Evolutionary conservation across 1,140 invertebrate genomes (phyloP).

Genomic region (Euura saliciscinereae): DNA sequence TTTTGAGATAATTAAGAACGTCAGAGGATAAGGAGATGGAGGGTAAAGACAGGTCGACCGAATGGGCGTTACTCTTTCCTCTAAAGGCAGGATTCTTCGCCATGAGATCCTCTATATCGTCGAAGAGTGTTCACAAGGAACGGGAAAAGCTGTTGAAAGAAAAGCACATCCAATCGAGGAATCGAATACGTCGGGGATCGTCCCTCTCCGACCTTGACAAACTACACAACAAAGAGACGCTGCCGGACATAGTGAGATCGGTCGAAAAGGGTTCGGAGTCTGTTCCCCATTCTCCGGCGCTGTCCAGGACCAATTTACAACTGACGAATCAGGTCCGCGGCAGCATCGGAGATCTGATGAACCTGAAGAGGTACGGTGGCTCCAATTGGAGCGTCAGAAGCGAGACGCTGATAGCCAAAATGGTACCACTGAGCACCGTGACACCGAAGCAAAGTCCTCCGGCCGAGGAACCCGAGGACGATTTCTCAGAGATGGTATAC

Average conservation of each 20-base stretch:
- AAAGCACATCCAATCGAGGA: constrained; percentile 42
- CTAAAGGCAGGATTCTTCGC: constrained; percentile 65
- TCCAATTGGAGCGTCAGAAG: constrained; percentile 70
- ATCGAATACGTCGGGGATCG: constrained; percentile 70
- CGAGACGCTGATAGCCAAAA: constrained; percentile 71
- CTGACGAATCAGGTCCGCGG: constrained; percentile 62
- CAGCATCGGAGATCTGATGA: constrained; percentile 81
- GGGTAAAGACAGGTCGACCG: constrained; percentile 54
- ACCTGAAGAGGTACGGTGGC: constrained; percentile 72
- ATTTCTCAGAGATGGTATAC: constrained; percentile 52
- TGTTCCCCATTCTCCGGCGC: constrained; percentile 61
- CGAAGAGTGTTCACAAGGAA: constrained; percentile 45
- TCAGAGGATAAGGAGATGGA: constrained; percentile 36
- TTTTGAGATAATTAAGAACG: constrained; percentile 1
- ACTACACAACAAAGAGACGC: constrained; percentile 48
- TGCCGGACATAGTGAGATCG: constrained; percentile 60
- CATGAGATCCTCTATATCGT: constrained; percentile 62
- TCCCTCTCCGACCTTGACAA: constrained; percentile 76
- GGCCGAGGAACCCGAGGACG: constrained; percentile 44
- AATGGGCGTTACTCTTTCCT: constrained; percentile 66
- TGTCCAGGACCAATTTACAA: constrained; percentile 59
- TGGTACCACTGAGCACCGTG: constrained; percentile 75
- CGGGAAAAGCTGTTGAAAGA: constrained; percentile 36
- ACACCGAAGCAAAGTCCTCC: constrained; percentile 59
- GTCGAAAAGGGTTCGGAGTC: constrained; percentile 60